Evolutionary conservation across 2,888 invertebrate genomes (phyloP).

Genomic region (Cordilura impudica): DNA sequence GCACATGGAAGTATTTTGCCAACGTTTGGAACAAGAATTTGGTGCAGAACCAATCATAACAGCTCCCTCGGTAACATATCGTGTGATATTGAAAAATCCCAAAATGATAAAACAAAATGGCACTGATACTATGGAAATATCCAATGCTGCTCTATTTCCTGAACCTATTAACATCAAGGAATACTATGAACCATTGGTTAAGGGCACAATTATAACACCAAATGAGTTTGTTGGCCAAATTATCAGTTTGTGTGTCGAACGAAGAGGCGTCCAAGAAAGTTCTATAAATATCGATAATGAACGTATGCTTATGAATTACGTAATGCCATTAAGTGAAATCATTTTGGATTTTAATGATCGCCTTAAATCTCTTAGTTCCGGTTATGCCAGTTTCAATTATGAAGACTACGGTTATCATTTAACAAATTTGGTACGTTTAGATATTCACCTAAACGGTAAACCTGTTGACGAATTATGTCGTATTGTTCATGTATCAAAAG

Average conservation of each 20-base stretch:
- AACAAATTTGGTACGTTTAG: conserved; percentile 88
- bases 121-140: conserved; percentile 82
- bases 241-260: conserved; percentile 85
- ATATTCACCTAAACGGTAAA: conserved; percentile 85
- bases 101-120: conserved; percentile 84
- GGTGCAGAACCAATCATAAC: conserved; percentile 89
- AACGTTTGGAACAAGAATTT: conserved; percentile 90
- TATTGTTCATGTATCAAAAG: conserved; percentile 87
- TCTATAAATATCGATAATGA: conserved; percentile 90
- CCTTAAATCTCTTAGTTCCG: conserved; percentile 92
- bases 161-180: conserved; percentile 83
- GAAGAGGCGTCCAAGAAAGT: conserved; percentile 82
- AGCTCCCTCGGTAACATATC: conserved; percentile 91
- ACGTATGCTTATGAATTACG: conserved; percentile 88
- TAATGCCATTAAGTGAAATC: conserved; percentile 94
- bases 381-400: conserved; percentile 97
- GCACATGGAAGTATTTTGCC: conserved; percentile 93
- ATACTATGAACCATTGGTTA: conserved; percentile 91
- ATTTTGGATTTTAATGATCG: conserved; percentile 96
- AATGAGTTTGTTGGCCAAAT: conserved; percentile 85
- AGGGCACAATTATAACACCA: conserved; percentile 94
- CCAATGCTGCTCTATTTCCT: conserved; percentile 88
- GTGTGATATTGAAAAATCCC: conserved; percentile 84
- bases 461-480: conserved; percentile 90
- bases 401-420: conserved; percentile 90